Evolutionary conservation across 2,888 invertebrate genomes (phyloP), one percentile per base, ranked within the genome.

Genomic region (Tillus elongatus): DNA sequence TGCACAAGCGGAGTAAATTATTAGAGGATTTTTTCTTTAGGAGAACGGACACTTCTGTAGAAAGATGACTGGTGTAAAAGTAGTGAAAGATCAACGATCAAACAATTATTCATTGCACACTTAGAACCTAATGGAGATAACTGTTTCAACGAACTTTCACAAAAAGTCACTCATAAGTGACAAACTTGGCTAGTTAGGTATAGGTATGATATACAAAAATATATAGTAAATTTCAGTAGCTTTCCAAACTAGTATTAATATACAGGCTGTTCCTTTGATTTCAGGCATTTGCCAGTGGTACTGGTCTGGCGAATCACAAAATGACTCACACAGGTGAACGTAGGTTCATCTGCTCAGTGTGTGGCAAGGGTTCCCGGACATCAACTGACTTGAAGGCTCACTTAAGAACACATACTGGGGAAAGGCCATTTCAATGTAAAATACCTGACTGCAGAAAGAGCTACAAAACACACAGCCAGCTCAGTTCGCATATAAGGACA

Each of bases 391-490:
- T 54, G 15, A 49, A 51, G 29, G 45, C 50, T 6, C 56, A 56
- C 36, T 30, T 54, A 30, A 41, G 56, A 13, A 51, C 47, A 3
- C 56, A 56, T 19, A 54, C 49, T 2, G 53, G 54, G 4, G 54
- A 56, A 36, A 49, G 47, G 28, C 56, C 56, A 3, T 56, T 48
- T 36, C 40, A 43, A 39, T 56, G 56, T 33, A 54, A 50, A 40
- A 39, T 54, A 30, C 51, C 50, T 1, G 45, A 46, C 14, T 56
- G 56, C 35, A 39, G 40, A 4, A 55, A 55, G 37, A 40, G 39
- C 15, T 56, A 54, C 31, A 53, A 52, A 37, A 55, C 52, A n/a
- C 48, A 51, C 34, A 54, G 54, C 32, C 53, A 55, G 33, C 43
- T 55, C 6, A 51, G 46, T 34, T 48, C 49, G 3, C 54, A 55